These are phyloP conservation scores for Egretta garzetta DNA, from an alignment of 2,113 vertebrate genomes.

Conservation along the genomic window DNA sequence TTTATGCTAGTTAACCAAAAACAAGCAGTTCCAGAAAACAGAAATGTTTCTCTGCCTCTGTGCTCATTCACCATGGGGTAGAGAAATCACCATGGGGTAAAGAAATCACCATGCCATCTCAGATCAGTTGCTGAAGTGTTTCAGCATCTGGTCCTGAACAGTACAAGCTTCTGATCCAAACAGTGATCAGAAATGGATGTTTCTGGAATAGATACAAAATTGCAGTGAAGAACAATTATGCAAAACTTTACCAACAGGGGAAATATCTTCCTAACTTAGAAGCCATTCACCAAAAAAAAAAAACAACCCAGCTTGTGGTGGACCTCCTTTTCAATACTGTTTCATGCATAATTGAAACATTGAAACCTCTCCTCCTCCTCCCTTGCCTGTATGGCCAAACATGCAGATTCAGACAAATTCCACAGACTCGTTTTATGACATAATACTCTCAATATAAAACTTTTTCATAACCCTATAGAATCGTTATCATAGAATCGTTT, in stretches of 20 bases:
- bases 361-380: neutral
- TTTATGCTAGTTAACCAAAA: constrained; percentile 26
- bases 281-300: neutral
- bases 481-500: no score
- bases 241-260: neutral
- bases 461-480: neutral
- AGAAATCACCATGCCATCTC: neutral
- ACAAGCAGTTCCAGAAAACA: neutral
- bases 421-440: neutral
- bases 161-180: neutral
- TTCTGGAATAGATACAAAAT: neutral
- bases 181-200: neutral
- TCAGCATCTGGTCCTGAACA: neutral
- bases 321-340: neutral
- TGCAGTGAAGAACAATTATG: neutral
- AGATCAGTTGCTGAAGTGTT: neutral
- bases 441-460: neutral
- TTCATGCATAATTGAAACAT: neutral
- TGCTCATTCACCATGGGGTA: neutral
- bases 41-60: neutral
- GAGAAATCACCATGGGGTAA: neutral
- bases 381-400: neutral
- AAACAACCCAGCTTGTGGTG: neutral
- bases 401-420: neutral
- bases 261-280: neutral